Evolutionary conservation across 2,888 invertebrate genomes (phyloP).

Genomic region (Cistogaster globosa): DNA sequence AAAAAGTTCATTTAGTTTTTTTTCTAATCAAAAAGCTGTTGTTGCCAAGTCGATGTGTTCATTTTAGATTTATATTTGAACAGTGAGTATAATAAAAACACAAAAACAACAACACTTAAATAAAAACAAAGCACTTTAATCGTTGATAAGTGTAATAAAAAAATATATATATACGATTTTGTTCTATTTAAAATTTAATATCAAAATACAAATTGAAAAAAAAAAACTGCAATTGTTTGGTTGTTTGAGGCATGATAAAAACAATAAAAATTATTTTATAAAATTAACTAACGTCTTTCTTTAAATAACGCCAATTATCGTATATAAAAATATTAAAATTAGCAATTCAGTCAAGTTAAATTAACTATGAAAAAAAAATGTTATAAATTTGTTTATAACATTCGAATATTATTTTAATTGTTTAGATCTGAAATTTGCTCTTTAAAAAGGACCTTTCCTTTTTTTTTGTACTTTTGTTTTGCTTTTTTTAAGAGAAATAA

Average conservation of each 20-base stretch:
- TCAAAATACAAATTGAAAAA: slow-evolving; percentile 39
- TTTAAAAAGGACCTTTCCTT: too few species aligned
- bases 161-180: slow-evolving; percentile 22
- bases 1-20: not conserved
- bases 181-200: slow-evolving; percentile 56
- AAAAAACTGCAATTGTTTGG: slow-evolving; percentile 25
- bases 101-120: slow-evolving; percentile 14
- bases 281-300: not conserved
- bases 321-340: not conserved
- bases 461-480: too few species aligned
- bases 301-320: not conserved
- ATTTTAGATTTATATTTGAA: slow-evolving; percentile 51
- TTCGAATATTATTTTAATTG: too few species aligned
- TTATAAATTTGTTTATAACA: too few species aligned
- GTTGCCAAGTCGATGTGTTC: slow-evolving; percentile 56
- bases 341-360: not conserved
- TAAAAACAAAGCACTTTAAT: slow-evolving; percentile 55
- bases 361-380: too few species aligned
- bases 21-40: slow-evolving; percentile 43
- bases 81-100: slow-evolving; percentile 33
- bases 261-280: slow-evolving; percentile 7
- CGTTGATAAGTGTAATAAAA: slow-evolving; percentile 62
- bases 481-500: too few species aligned
- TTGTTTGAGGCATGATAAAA: slow-evolving; percentile 28
- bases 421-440: too few species aligned